Evolutionary conservation across 2,797 vertebrate genomes (phyloP), one percentile per base, ranked within the genome.

Genomic region (Cyclura pinguis): DNA sequence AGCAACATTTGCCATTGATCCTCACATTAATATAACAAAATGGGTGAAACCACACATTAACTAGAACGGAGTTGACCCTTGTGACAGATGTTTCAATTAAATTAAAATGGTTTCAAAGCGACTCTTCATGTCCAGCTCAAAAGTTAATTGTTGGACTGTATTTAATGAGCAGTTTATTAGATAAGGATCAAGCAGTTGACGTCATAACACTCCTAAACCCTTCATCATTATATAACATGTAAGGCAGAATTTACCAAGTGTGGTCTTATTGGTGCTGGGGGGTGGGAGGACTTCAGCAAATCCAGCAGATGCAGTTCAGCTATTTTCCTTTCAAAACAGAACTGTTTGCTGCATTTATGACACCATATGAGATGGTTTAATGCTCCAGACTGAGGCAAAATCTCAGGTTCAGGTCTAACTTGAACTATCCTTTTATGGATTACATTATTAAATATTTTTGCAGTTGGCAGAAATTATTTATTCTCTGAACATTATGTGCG

Each of bases 161-260:
- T 78, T 89, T 92, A 92, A 89, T 89, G 35, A 91, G 87, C 86
- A 85, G 93, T 96, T 90, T 95, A 96, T 92, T 81, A 90, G 85
- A 95, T 22, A 95, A 92, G 47, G 80, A 91, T 82, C 82, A 86
- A 73, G 91, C 57, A 91, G 92, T 95, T 92, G 93, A 87, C 57
- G 0, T 95, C 92, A 93, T 94, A 96, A 94, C 92, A 94, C 93
- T 94, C 84, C 88, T 92, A 92, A 96, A 93, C 89, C 87, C 94
- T 91, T 80, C 0, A 38, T 64, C 84, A 85, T 96, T 96, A 94
- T n/a, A 92, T 93, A 96, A 96, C 81, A 90, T 0, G 0, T 42
- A 86, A 80, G 88, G 88, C 88, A 84, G 85, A 94, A 92, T 90
- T 90, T 89, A 92, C 57, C 89, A 0, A 1, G 85, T 84, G 84